Percentiles rank a stretch among this genome's conserved stretches.
Conservation (phyloP, 2,888 invertebrate species). For the Meghimatium bilineatum region DNA sequence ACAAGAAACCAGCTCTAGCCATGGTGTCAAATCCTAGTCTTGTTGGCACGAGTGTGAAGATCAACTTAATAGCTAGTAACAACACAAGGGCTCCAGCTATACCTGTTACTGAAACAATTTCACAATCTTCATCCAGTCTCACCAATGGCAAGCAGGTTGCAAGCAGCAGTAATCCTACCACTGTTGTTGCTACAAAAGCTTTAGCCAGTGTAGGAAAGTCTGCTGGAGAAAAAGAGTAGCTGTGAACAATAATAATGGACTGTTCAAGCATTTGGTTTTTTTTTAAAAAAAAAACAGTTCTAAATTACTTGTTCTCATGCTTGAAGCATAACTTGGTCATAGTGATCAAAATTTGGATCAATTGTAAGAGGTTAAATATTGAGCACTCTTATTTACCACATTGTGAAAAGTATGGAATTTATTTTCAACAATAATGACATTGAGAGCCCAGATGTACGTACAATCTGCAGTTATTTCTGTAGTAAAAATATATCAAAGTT, state of each 20-base stretch:
- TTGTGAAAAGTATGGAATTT: not conserved
- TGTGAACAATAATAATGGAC: not conserved
- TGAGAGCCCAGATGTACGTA: no score
- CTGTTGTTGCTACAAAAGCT: constrained; percentile 26
- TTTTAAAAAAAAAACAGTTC: not conserved
- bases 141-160: not conserved
- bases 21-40: constrained; percentile 48
- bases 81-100: constrained; percentile 54
- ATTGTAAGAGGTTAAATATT: not conserved
- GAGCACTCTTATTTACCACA: not conserved
- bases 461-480: no score
- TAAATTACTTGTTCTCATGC: not conserved
- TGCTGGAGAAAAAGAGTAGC: constrained; percentile 5
- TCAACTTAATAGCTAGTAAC: constrained; percentile 42
- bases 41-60: constrained; percentile 45
- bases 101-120: constrained; percentile 7
- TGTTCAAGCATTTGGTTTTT: not conserved
- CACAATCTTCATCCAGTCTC: not conserved
- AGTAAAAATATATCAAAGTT: no score
- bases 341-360: not conserved
- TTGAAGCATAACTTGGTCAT: not conserved
- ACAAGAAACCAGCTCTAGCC: constrained; percentile 44
- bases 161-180: constrained; percentile 31
- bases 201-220: constrained; percentile 1
- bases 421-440: not conserved